Evolutionary conservation across 1,140 invertebrate genomes (phyloP), one percentile per base, ranked within the genome.

Genomic region (Heliconius melpomene): DNA sequence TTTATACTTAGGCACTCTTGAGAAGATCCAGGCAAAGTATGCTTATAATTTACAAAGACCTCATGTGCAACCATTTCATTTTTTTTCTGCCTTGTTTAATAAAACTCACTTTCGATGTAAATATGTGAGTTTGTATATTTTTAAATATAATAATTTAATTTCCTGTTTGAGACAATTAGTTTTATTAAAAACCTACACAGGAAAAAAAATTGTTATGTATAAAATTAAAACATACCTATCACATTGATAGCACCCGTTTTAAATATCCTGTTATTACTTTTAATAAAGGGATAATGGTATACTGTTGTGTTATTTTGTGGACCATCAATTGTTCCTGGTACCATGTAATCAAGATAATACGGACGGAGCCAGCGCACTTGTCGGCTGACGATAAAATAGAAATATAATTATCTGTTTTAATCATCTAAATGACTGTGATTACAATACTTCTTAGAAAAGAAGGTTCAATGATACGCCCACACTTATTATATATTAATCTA

Each of bases 401-500:
- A 86, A 87, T 83, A 88, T 91, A 89, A 89, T 83, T 90, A 91
- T 90, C 88, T 87, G 23, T 76, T 82, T 87, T 89, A 89, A 92
- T 90, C 86, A 91, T 90, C 87, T 88, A 88, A 89, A 90, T 89
- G 85, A 88, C 86, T 77, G 79, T 79, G 73, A 80, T 82, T 79
- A 79, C 38, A 54, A 79, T 78, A 36, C 26, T 82, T 82, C 77
- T 77, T 38, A 82, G 81, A 82, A 82, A 73, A 50, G 66, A 77
- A 46, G 71, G 57, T 46, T 74, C 60, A 9, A 66, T 29, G 60
- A 29, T 66, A 66, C 23, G 13, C 60, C 60, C 60, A 66, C 60
- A 9, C 23, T 66, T 66, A 66, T 66, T 66, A 66, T 66, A 66
- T 29, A 66, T 29, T 29, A 26, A 66, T 26, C 11, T 26, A 9